These are phyloP conservation scores for Anoplolepis gracilipes DNA, from an alignment of 1,140 invertebrate genomes.

Conservation along the genomic window DNA sequence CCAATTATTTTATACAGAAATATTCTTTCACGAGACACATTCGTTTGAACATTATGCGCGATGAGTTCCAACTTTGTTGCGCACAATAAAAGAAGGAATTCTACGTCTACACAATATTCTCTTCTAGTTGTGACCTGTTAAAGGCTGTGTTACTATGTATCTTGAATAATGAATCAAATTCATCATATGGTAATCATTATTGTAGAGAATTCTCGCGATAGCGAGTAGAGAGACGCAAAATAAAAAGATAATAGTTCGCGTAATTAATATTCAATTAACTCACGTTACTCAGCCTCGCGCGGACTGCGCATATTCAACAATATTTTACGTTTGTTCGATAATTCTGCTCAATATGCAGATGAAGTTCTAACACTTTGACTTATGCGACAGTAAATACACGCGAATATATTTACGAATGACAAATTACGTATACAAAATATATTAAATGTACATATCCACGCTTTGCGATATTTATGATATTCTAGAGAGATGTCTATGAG, in stretches of 20 bases:
- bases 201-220: neutral
- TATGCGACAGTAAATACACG: neutral
- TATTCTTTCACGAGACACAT: neutral
- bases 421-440: neutral
- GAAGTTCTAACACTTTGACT: conserved; percentile 21
- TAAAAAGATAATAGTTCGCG: conserved; percentile 13
- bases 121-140: neutral
- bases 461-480: neutral
- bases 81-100: neutral
- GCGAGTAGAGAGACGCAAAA: neutral
- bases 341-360: conserved; percentile 19
- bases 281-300: neutral
- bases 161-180: conserved; percentile 30
- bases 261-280: conserved; percentile 48
- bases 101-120: neutral
- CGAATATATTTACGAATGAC: neutral
- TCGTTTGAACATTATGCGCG: neutral
- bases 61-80: neutral
- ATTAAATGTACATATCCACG: neutral
- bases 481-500: no score
- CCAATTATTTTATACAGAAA: neutral
- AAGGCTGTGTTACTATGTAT: neutral
- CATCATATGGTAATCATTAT: conserved; percentile 24
- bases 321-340: conserved; percentile 28
- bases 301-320: conserved; percentile 40